Percentiles rank a stretch among this genome's conserved stretches.
Evolutionary conservation across 2,797 vertebrate species (phyloP).

Genomic region (Craterocephalus amniculus): DNA sequence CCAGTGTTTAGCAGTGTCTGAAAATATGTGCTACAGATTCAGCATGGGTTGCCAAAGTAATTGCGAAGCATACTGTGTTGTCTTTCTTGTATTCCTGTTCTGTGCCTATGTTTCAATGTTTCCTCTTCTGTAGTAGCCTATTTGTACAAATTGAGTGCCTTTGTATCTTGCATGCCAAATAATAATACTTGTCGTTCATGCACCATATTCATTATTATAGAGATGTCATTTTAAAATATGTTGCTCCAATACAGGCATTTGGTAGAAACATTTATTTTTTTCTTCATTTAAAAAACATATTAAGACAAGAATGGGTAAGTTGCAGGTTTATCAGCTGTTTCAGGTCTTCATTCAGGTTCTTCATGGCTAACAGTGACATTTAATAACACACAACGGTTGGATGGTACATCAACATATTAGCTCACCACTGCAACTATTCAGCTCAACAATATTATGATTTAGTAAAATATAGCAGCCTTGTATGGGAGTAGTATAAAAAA

Average conservation of each 20-base stretch:
- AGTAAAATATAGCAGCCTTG: no score
- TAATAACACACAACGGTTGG: no score
- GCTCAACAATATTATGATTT: no score
- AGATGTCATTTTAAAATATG: slow-evolving; percentile 66
- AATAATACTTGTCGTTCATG: slow-evolving; percentile 60
- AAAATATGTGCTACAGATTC: slow-evolving; percentile 34
- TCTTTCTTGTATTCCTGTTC: slow-evolving; percentile 49
- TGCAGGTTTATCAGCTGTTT: no score
- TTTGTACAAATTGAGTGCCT: slow-evolving; percentile 74
- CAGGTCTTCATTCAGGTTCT: no score
- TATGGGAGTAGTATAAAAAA: no score
- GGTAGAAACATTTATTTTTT: slow-evolving; percentile 43
- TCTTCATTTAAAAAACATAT: slow-evolving; percentile 11
- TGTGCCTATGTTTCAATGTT: slow-evolving; percentile 50
- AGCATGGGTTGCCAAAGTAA: slow-evolving; percentile 23
- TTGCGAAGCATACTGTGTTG: slow-evolving; percentile 34
- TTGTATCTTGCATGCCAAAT: slow-evolving; percentile 79
- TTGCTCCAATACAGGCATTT: slow-evolving; percentile 66
- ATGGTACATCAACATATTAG: no score
- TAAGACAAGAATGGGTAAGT: no score
- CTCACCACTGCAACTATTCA: no score
- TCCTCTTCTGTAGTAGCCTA: slow-evolving; percentile 46
- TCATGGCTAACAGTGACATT: no score
- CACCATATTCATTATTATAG: slow-evolving; percentile 46
- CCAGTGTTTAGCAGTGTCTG: slow-evolving; percentile 29